These are phyloP conservation scores for Pollenia labialis DNA, from an alignment of 2,888 invertebrate genomes.

Conservation along the genomic window DNA sequence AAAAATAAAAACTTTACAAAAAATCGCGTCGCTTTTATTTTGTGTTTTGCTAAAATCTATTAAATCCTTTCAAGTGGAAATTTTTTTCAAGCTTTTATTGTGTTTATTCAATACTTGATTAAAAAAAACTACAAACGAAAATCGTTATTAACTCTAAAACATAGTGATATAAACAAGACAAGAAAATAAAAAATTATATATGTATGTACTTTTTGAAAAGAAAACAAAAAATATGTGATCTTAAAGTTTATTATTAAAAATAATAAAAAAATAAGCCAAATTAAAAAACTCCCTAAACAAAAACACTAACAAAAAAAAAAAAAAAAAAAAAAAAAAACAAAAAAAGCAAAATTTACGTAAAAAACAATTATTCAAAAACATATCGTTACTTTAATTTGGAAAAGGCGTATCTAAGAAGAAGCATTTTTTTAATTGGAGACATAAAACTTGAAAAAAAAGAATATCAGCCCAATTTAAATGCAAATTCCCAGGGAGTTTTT, in stretches of 20 bases:
- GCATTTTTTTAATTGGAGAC: too few relatives aligned
- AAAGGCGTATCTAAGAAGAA: too few relatives aligned
- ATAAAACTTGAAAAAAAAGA: too few relatives aligned
- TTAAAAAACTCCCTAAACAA: slow-evolving; percentile 35
- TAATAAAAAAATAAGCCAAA: slow-evolving; percentile 70
- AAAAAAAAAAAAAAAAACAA: slow-evolving; percentile 50
- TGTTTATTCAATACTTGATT: slow-evolving; percentile 17
- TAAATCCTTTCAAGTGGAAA: not conserved
- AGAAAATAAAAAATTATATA: slow-evolving; percentile 43
- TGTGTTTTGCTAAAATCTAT: too few relatives aligned
- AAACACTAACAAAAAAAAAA: slow-evolving; percentile 35
- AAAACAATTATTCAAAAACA: slow-evolving; percentile 22
- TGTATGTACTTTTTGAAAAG: slow-evolving; percentile 48
- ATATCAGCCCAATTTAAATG: too few relatives aligned
- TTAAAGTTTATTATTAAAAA: slow-evolving; percentile 72
- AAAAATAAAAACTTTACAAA: too few relatives aligned
- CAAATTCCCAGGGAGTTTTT: too few relatives aligned
- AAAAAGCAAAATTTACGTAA: slow-evolving; percentile 28
- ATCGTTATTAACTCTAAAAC: slow-evolving; percentile 51
- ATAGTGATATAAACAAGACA: slow-evolving; percentile 73
- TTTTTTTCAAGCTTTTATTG: not conserved
- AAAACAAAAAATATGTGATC: slow-evolving; percentile 67
- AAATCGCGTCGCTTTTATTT: too few relatives aligned
- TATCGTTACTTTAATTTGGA: not conserved
- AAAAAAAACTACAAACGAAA: slow-evolving; percentile 28